Base-by-base conservation (phyloP, 2,797 vertebrate genomes). In the Echiichthys vipera region DNA sequence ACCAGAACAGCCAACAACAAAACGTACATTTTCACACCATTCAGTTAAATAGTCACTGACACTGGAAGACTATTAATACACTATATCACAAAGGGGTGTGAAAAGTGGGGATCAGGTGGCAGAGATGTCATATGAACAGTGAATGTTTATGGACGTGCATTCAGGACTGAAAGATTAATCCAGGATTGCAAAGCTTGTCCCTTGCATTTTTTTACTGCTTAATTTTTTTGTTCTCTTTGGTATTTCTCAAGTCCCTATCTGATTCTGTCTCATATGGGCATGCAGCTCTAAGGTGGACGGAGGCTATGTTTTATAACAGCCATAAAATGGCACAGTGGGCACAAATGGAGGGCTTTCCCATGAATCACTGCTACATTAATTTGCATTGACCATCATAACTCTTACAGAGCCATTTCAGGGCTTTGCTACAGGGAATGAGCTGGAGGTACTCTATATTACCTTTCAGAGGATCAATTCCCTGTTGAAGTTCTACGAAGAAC, bases 381-480 rank as follows among this genome's bases (percentile, higher is more conserved):
- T 89, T 86, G 84, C 84, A 84, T 83, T 84, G 78, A 76, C 75
- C 65, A 66, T 75, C 65, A 71, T 84, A 83, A 85, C 71, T 85
- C 67, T 55, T 27, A 34, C 24, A 54, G 36, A 71, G 73, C 30
- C 73, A 75, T 84, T 90, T 84, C 62, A 64, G 29, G 54, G 67
- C 42, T 79, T 65, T 50, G 83, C 72, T 63, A 57, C 71, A 73
- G 58, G 54, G 67, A 78, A 66, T 70, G 43, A 78, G 55, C 71
- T 62, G 37, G 59, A 80, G 39, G 30, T 64, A n/a, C 13, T 77
- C 78, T 84, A 72, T 74, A 80, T 78, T 70, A 65, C 47, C 72
- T 51, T 74, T 70, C 50, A 76, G 34, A 66, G 58, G 65, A 74
- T 82, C 74, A 67, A 59, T 65, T 59, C 54, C 47, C 29, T 47